Base-by-base conservation (phyloP, 1,140 invertebrate genomes). In the Heliconius congener region DNA sequence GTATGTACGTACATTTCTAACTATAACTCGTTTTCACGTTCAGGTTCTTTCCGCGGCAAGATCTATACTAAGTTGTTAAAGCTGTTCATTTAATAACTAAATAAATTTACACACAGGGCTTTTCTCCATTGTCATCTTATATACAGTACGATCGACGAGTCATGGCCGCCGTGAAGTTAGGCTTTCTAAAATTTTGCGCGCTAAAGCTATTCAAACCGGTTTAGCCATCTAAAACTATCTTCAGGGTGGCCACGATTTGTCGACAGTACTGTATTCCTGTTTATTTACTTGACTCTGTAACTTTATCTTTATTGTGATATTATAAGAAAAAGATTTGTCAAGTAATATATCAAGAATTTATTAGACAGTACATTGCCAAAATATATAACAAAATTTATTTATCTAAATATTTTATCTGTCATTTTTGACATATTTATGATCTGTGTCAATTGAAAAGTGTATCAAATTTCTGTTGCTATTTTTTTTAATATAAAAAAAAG, bases 31-130 rank as follows among this genome's bases (percentile, higher is more conserved):
- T 60, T 66, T 66, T 27, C 2, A 66, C 57, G 8, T 27, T 66
- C 57, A 66, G 57, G 57, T 66, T 66, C 23, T 16, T 27, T 66
- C 57, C 57, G 23, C 23, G 80, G 80, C 77, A 78, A 81, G 74
- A 81, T 70, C 73, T 66, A 23, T 75, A 81, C 72, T 81, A 81
- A 23, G 19, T 72, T 18, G 30, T 66, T 81, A 81, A 79, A 82
- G 74, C 77, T 82, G 55, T 52, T 72, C n/a, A 80, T 74, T 73
- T 66, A 70, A 73, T 39, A 77, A 77, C 74, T 70, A 79, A 11
- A 30, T 66, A 13, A 66, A 66, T 16, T 66, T 66, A 66, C n/a
- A 57, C 8, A n/a, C 42, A 46, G 42, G 42, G 13, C 11, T 46
- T 46, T 3, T 3, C 42, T 46, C 42, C 42, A 13, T 46, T 46